Evolutionary conservation across 2,113 vertebrate genomes (phyloP).

Genomic region (Anolis sagrei): DNA sequence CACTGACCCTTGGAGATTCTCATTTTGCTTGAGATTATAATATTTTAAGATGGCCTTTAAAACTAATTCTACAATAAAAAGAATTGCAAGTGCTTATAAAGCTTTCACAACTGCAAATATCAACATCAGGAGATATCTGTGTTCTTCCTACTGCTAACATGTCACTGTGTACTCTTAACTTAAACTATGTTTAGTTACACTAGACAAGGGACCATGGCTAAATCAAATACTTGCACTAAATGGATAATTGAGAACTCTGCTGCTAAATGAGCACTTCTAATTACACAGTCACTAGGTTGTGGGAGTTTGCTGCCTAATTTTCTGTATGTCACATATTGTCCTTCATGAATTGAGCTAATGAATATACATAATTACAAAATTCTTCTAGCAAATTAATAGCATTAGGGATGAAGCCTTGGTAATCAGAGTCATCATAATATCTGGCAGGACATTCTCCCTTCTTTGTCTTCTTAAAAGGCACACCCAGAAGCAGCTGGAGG

Average conservation of each 20-base stretch:
- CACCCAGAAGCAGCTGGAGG: not conserved
- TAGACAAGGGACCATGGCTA: conserved; percentile 54
- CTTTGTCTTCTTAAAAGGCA: conserved; percentile 14
- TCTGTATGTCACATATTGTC: conserved; percentile 9
- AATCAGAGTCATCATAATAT: conserved; percentile 35
- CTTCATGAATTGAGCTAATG: conserved; percentile 53
- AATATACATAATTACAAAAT: conserved; percentile 50
- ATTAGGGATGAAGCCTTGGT: conserved; percentile 50
- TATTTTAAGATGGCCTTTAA: not conserved
- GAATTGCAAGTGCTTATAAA: accelerated
- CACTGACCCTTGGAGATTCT: not conserved
- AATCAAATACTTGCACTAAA: conserved; percentile 65
- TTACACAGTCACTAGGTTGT: conserved; percentile 47
- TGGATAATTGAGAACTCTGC: conserved; percentile 61
- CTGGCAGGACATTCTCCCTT: not conserved
- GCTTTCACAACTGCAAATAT: not conserved
- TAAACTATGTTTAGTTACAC: conserved; percentile 64
- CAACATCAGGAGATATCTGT: conserved; percentile 37
- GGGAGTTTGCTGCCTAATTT: conserved; percentile 54
- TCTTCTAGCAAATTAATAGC: conserved; percentile 56
- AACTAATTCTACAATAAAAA: no score
- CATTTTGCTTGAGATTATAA: not conserved
- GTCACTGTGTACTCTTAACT: not conserved
- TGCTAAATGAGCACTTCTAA: conserved; percentile 66
- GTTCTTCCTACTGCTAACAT: conserved; percentile 41